phyloP scores from a whole-genome alignment of 2,888 invertebrate species.

The Carterocephalus palaemon region DNA sequence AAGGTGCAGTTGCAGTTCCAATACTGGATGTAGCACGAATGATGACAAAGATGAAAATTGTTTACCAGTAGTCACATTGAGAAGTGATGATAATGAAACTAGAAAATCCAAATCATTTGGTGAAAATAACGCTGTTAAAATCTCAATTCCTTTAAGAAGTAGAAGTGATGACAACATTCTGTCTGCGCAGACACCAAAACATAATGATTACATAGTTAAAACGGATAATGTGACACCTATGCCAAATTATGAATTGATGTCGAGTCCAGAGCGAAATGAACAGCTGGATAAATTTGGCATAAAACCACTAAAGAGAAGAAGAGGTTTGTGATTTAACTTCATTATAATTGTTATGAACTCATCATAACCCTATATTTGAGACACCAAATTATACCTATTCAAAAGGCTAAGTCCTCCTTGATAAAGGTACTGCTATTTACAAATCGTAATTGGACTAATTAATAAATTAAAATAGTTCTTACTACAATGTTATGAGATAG shows the following conservation, averaged over 20 bases:
- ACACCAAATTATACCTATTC: no score
- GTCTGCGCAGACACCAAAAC: conserved; percentile 52
- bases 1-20: conserved; percentile 14
- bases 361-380: no score
- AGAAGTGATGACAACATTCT: conserved; percentile 11
- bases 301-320: conserved; percentile 82
- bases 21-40: not conserved
- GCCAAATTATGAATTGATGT: conserved; percentile 77
- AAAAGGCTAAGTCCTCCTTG: no score
- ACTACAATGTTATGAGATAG: no score
- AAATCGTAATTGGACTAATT: no score
- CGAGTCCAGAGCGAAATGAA: conserved; percentile 75
- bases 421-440: no score
- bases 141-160: conserved; percentile 21
- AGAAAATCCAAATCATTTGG: conserved; percentile 19
- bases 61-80: conserved; percentile 40
- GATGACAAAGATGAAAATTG: conserved; percentile 35
- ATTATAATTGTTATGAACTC: no score
- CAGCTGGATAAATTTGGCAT: conserved; percentile 82
- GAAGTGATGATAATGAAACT: conserved; percentile 23
- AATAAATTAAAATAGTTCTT: not conserved
- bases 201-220: conserved; percentile 72
- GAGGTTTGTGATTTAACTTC: conserved; percentile 53
- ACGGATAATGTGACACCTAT: conserved; percentile 78
- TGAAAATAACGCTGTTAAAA: conserved; percentile 34